Conservation (phyloP, 35 echinoderm and acorn worm genomes). For the Holothuria glaberrima region DNA sequence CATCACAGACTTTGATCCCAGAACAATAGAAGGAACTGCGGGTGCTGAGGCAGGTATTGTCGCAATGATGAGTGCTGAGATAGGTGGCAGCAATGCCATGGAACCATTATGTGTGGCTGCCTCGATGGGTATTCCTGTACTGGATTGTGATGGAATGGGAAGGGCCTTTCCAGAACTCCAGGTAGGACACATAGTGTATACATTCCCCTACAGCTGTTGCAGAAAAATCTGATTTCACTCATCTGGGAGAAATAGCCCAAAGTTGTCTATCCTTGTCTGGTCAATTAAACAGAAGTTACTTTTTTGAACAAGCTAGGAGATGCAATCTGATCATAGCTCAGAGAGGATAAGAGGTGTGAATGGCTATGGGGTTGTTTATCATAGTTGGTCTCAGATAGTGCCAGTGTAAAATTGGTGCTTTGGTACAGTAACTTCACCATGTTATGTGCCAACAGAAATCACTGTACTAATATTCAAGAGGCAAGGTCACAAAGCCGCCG, state of each 20-base stretch:
- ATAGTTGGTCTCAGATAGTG: no score
- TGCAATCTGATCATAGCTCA: neutral
- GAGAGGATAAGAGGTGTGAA: neutral
- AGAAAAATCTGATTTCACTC: neutral
- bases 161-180: conserved; percentile 95
- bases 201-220: no score
- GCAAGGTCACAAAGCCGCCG: no score
- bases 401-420: no score
- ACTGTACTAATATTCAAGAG: no score
- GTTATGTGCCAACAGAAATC: no score
- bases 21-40: neutral
- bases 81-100: conserved; percentile 86
- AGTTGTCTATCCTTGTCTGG: no score
- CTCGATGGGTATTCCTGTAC: conserved; percentile 63
- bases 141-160: conserved; percentile 96
- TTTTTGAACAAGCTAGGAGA: no score
- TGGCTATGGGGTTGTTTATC: neutral
- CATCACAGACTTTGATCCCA: conserved; percentile 54
- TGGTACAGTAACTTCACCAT: no score
- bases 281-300: no score
- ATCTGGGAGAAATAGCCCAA: no score
- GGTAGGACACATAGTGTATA: conserved; percentile 51
- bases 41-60: conserved; percentile 15
- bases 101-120: conserved; percentile 77
- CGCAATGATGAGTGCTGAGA: conserved; percentile 80